These are phyloP conservation scores for Tragelaphus scriptus DNA, from an alignment of 2,113 vertebrate genomes.

Conservation along the genomic window DNA sequence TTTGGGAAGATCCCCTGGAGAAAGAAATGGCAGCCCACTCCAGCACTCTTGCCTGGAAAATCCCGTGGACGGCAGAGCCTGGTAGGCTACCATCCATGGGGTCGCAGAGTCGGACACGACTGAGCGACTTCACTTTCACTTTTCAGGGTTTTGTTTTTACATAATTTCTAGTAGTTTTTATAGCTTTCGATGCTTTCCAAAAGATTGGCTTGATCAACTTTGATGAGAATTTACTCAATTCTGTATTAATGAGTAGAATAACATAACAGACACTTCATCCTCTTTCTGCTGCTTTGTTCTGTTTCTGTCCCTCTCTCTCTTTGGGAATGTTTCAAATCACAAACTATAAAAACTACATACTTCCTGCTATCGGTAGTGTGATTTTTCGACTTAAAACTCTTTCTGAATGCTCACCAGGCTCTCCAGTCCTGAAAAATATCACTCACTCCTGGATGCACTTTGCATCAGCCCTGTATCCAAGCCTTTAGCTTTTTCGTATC, in stretches of 20 bases:
- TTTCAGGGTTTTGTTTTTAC: not conserved
- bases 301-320: not conserved
- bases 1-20: no score
- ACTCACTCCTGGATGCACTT: slow-evolving; percentile 81
- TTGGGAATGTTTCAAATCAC: not conserved
- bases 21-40: no score
- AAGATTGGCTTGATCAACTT: not conserved
- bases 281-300: not conserved
- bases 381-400: slow-evolving; percentile 30
- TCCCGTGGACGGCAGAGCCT: no score
- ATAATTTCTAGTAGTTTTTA: not conserved
- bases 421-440: slow-evolving; percentile 67
- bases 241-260: not conserved
- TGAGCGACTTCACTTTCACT: no score
- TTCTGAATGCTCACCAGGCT: slow-evolving; percentile 74
- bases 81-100: no score
- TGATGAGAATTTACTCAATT: not conserved
- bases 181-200: not conserved
- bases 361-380: not conserved
- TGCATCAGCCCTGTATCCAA: slow-evolving; percentile 80
- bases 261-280: not conserved
- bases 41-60: no score
- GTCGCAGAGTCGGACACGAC: no score
- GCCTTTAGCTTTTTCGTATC: slow-evolving; percentile 62
- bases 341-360: not conserved